Evolutionary conservation across 1,140 invertebrate species (phyloP), one percentile per base, ranked within the genome.

Genomic region (Macrotrachela quadricornifera): DNA sequence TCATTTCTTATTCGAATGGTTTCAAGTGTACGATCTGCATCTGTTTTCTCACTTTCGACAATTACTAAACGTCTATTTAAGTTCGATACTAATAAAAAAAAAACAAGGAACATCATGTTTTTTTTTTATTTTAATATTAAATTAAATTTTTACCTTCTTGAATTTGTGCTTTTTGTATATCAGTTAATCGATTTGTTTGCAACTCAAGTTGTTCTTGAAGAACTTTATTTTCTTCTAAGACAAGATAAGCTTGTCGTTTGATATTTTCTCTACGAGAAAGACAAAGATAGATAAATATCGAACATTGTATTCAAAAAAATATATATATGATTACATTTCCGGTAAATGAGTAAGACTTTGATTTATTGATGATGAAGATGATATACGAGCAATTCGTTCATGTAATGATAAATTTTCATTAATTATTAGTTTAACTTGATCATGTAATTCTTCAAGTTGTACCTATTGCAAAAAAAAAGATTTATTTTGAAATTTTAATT

Each of bases 221-320:
- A 21, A 44, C 38, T 47, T 46, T 48, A 37, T 53, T 53, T 43
- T 53, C 51, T 46, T 53, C 51, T 36, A 53, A 48, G 21, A 53
- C 51, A 18, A 53, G 15, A 42, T 46, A 41, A 17, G 51, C 51
- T 47, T 53, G 51, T 11, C 46, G 45, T 16, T 44, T 36, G 15
- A 53, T 48, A 46, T 53, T 40, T 40, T 53, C 46, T 15, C 45
- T 42, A 18, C 51, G n/a, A 42, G 41, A 12, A 12, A n/a, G n/a
- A n/a, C n/a, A n/a, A n/a, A n/a, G n/a, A n/a, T n/a, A 30, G 8
- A 30, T 4, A 30, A 30, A 30, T 30, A 30, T 4, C 3, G 8
- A 30, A 30, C 8, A 4, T 30, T 41, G 10, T 13, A 6, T 41
- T 11, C 1, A 41, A 39, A 15, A 38, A 1, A 39, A 1, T 10